Evolutionary conservation across 1,140 invertebrate species (phyloP), one percentile per base, ranked within the genome.

Genomic region (Neodiprion lecontei): DNA sequence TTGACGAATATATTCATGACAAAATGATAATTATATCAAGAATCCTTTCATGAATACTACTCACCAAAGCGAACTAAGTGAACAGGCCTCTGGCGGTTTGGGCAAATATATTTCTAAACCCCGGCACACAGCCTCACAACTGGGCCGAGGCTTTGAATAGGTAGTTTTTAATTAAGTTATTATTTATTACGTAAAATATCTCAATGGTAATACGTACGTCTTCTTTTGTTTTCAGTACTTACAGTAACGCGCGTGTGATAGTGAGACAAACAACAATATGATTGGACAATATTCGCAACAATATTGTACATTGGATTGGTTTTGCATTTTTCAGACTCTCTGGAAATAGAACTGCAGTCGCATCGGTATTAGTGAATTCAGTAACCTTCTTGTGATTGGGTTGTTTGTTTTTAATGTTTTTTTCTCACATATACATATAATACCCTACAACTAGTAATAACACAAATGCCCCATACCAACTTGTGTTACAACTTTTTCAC

Each of bases 241-340:
- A 88, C 87, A 87, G 85, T 87, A 88, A 88, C 86, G 86, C 87
- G 28, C 28, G 87, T 82, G 85, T 83, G 83, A 86, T 81, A 87
- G 84, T 82, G 86, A 69, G 53, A 87, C 85, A 87, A 87, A 81
- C 82, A 83, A 87, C 86, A 86, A 48, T 87, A 87, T 82, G 83
- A 86, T 82, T 83, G 82, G 86, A 88, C 86, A 88, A 86, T 88
- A 87, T 87, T 88, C 84, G 83, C 83, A 87, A 86, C 83, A 85
- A 86, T 87, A 87, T 88, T 87, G 87, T 87, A 87, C 86, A 88
- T 86, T 84, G 82, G 86, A 86, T 88, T 86, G 85, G 83, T 87
- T 87, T 88, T 87, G 85, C 85, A 84, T 88, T 88, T 87, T 89
- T 86, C 87, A 88, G 88, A 88, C 84, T 84, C 85, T 89, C 88